Percentiles rank a stretch among this genome's conserved stretches.
Conservation (phyloP, 2,113 vertebrate genomes). For the Ciconia stormi region DNA sequence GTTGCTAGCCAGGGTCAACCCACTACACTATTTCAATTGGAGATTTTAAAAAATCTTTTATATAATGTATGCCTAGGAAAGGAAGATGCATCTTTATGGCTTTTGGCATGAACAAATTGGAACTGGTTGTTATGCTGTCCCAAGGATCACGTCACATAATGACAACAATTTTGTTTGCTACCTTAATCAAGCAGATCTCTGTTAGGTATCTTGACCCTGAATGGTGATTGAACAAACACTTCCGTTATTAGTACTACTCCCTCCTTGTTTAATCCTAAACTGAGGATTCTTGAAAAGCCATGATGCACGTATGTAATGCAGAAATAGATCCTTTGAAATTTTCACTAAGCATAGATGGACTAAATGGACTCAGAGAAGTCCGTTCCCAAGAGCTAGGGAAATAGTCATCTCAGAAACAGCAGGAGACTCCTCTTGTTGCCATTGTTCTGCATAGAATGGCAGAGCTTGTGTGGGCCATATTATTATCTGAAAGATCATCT, state of each 20-base stretch:
- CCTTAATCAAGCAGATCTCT: neutral
- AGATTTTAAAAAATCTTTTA: neutral
- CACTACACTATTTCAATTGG: neutral
- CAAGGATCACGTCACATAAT: neutral
- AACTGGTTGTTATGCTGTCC: neutral
- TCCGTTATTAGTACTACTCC: neutral
- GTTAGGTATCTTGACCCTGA: neutral
- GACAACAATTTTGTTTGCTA: neutral
- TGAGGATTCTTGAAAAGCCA: neutral
- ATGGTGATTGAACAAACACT: neutral
- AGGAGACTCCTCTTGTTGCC: neutral
- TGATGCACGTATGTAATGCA: rapidly evolving
- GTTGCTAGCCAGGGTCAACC: neutral
- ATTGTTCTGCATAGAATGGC: neutral
- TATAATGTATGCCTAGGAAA: neutral
- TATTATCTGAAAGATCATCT: neutral
- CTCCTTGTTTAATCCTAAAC: neutral
- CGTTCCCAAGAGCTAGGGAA: neutral
- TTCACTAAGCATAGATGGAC: no score
- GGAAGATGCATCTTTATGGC: neutral
- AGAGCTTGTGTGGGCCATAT: neutral
- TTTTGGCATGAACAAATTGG: neutral
- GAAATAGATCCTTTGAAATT: neutral
- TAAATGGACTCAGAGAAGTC: neutral
- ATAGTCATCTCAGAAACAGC: neutral